These are phyloP conservation scores for Esox lucius DNA, from an alignment of 2,797 vertebrate species.

Conservation along the genomic window DNA sequence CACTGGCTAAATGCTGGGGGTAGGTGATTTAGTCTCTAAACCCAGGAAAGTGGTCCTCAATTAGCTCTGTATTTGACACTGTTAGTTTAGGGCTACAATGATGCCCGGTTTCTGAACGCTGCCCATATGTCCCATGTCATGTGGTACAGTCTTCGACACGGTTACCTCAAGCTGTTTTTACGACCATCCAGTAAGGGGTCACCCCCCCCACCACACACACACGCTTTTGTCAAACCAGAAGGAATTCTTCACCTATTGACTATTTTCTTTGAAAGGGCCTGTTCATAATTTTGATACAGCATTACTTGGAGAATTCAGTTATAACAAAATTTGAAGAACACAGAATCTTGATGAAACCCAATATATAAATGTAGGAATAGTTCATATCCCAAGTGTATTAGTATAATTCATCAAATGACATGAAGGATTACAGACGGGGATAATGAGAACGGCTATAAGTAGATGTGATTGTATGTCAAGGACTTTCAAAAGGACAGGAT, in stretches of 20 bases:
- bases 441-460: background rate
- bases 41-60: background rate
- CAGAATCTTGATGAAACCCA: background rate
- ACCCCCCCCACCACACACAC: background rate
- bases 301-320: background rate
- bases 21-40: background rate
- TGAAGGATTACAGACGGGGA: background rate
- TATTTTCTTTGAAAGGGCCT: background rate
- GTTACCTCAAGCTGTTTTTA: slow-evolving; percentile 17
- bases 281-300: background rate
- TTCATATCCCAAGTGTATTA: background rate
- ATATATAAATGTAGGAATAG: background rate
- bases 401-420: background rate
- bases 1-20: background rate
- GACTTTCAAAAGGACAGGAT: background rate
- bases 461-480: background rate
- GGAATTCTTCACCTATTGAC: background rate
- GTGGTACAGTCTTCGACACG: background rate
- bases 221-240: background rate
- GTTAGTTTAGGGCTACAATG: background rate
- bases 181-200: background rate
- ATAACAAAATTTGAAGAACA: background rate
- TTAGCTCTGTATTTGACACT: background rate
- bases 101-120: background rate
- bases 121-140: background rate